phyloP scores from a whole-genome alignment of 2,797 vertebrate genomes.

The Danionella dracula region DNA sequence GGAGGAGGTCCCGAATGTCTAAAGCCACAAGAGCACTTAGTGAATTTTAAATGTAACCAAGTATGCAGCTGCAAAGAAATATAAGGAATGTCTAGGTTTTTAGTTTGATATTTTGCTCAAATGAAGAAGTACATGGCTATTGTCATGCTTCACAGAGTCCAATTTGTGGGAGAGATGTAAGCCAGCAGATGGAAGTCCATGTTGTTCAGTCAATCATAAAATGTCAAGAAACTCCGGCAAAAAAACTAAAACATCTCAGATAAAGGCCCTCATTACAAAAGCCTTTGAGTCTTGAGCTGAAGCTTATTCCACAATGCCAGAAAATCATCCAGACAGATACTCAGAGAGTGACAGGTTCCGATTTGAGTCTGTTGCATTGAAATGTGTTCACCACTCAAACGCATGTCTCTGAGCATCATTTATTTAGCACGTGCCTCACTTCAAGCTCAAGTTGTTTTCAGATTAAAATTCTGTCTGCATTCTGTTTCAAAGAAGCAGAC shows the following conservation, averaged over 20 bases:
- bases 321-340: background rate
- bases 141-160: slow-evolving; percentile 31
- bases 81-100: background rate
- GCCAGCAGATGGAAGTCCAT: slow-evolving; percentile 29
- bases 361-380: background rate
- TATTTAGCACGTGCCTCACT: slow-evolving; percentile 1
- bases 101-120: slow-evolving; percentile 10
- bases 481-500: background rate
- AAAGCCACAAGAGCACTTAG: no score
- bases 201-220: slow-evolving; percentile 30
- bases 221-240: slow-evolving; percentile 28
- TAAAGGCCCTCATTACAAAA: slow-evolving; percentile 31
- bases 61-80: background rate
- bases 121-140: slow-evolving; percentile 19
- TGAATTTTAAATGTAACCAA: no score
- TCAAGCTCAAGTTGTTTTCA: slow-evolving; percentile 17
- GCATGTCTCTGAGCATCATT: background rate
- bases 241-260: slow-evolving; percentile 30
- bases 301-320: background rate
- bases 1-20: no score
- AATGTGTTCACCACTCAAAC: background rate
- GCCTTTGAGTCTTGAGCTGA: slow-evolving; percentile 17
- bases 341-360: background rate
- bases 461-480: background rate
- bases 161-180: slow-evolving; percentile 39